Evolutionary conservation across 2,888 invertebrate genomes (phyloP), one percentile per base, ranked within the genome.

Genomic region (Salticus scenicus): DNA sequence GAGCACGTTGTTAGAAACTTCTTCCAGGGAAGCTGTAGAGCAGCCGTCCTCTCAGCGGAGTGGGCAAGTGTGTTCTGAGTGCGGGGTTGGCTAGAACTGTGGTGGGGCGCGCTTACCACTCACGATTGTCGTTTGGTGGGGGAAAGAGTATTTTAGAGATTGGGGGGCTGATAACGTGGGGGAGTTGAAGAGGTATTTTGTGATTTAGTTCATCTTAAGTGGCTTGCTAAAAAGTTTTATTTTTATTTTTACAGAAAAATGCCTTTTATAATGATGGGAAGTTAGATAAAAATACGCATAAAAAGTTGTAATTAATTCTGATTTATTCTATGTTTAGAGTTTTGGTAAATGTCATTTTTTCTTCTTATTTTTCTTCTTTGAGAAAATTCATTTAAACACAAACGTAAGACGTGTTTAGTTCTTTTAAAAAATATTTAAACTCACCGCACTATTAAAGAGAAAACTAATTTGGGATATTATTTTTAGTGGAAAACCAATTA

Each of bases 141-240:
- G 57, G 57, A 24, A 24, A 17, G 17, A 24, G 57, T 57, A 57
- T 57, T 57, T 57, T 24, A 47, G 47, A 37, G 37, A 37, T 37
- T 10, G 37, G 57, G 57, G 57, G 57, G 57, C 1, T 57, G 57
- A 57, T 57, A 57, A 57, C 20, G 57, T 12, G 57, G 57, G 57
- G 57, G 57, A 57, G 24, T 57, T 57, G 57, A 57, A 57, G 57
- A 57, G 57, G 57, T 57, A 24, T 57, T 57, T 57, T 57, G 57
- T 57, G 57, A 57, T 57, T 57, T 57, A 57, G 57, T 24, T 20
- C 57, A 57, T 57, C 57, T 57, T 57, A 57, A 57, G 57, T 57
- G 57, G 57, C 24, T 57, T 57, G 24, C 57, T 57, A 57, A 57
- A 57, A 57, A 57, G 57, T 57, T 57, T 57, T 24, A n/a, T n/a